Evolutionary conservation across 2,888 invertebrate species (phyloP).

Genomic region (Amiota communis): DNA sequence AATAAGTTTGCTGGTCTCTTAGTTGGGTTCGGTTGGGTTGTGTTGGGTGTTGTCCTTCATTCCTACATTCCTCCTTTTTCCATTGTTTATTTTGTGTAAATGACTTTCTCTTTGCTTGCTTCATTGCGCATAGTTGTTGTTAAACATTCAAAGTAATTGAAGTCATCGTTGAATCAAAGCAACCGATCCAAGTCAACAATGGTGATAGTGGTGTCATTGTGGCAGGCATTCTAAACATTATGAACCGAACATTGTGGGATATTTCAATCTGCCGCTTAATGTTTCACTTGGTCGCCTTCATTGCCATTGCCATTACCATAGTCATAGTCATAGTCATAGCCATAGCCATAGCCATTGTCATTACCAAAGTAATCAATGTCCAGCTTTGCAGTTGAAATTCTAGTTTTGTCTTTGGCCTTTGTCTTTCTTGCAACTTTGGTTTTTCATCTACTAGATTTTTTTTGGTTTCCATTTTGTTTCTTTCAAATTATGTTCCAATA

Average conservation of each 20-base stretch:
- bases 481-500: constrained; percentile 64
- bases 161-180: constrained; percentile 4
- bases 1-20: too few species aligned
- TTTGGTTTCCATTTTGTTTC: constrained; percentile 37
- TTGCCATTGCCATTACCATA: background rate
- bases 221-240: background rate
- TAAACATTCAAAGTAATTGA: background rate
- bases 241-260: background rate
- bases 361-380: background rate
- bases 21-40: too few species aligned
- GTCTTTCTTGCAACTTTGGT: constrained; percentile 10
- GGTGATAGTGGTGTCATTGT: background rate
- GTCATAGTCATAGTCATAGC: background rate
- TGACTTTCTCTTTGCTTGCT: constrained; percentile 18
- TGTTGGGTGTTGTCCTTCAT: background rate
- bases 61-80: background rate
- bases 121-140: background rate
- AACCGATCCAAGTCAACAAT: background rate
- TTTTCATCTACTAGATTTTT: background rate
- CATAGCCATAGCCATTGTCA: background rate
- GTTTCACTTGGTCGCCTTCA: constrained; percentile 3
- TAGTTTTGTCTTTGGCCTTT: background rate
- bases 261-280: constrained; percentile 2
- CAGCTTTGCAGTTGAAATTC: too few species aligned
- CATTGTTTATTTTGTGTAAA: constrained; percentile 15